These are phyloP conservation scores for Zosterops pallidus DNA, from an alignment of 2,113 vertebrate genomes.

Conservation along the genomic window DNA sequence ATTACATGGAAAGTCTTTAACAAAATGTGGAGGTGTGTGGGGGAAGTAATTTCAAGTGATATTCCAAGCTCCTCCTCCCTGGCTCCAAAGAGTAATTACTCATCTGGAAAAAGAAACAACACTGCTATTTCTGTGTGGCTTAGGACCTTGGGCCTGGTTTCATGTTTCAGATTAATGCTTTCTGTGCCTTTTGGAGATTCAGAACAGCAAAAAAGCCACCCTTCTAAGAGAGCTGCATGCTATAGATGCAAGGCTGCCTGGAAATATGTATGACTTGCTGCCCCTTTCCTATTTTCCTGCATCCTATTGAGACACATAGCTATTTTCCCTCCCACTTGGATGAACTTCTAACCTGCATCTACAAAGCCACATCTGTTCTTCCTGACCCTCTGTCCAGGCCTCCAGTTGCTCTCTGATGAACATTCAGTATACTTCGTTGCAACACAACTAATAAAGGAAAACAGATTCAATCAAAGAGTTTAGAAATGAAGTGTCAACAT, in stretches of 20 bases:
- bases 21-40: constrained; percentile 48
- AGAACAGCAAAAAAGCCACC: constrained; percentile 31
- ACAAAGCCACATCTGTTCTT: constrained; percentile 60
- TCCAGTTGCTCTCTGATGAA: constrained; percentile 56
- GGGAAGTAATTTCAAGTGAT: constrained; percentile 67
- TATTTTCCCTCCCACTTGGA: constrained; percentile 41
- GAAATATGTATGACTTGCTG: not conserved
- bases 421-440: constrained; percentile 18
- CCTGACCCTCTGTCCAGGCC: constrained; percentile 4
- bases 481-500: constrained; percentile 8
- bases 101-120: constrained; percentile 68
- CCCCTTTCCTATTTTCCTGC: not conserved
- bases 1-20: constrained; percentile 15
- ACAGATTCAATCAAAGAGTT: constrained; percentile 24
- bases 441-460: constrained; percentile 43
- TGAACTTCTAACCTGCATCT: constrained; percentile 70
- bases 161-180: constrained; percentile 56
- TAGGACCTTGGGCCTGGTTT: constrained; percentile 55
- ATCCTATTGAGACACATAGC: not conserved
- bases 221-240: not conserved
- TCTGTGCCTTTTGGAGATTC: constrained; percentile 52
- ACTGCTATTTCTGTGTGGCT: constrained; percentile 67
- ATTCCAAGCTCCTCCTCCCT: constrained; percentile 64
- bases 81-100: constrained; percentile 68
- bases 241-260: not conserved